Conservation (phyloP, 2,797 vertebrate species). For the Periparus ater region DNA sequence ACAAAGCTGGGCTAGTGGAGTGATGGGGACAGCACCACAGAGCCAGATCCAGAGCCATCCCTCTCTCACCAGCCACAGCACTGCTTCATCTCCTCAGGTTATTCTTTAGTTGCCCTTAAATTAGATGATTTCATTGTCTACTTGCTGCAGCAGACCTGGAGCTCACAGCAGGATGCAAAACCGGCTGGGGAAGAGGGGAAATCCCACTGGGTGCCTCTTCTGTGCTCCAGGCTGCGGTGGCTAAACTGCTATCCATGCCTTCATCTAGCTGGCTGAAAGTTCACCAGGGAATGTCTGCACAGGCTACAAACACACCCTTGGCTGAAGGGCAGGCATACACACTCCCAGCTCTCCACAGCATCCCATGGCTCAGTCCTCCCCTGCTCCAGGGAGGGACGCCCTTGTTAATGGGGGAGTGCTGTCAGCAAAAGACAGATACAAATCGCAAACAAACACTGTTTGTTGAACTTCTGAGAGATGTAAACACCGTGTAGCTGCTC, state of each 20-base stretch:
- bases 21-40: not conserved
- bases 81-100: not conserved
- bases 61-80: not conserved
- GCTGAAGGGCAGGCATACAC: not conserved
- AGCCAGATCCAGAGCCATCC: not conserved
- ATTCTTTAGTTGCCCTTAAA: not conserved
- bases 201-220: not conserved
- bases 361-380: not conserved
- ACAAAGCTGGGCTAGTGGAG: rapidly evolving
- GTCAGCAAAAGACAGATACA: not conserved
- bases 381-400: not conserved
- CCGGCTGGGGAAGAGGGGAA: not conserved
- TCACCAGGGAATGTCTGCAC: not conserved
- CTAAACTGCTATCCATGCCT: not conserved
- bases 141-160: not conserved
- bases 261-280: not conserved
- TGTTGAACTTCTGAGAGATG: not conserved
- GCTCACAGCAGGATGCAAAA: not conserved
- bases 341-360: not conserved
- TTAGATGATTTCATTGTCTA: not conserved
- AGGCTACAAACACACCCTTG: not conserved
- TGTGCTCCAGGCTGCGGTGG: not conserved
- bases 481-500: not conserved
- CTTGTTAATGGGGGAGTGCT: rapidly evolving
- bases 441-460: not conserved